Conservation (phyloP, 2,797 vertebrate genomes). For the Micromesistius poutassou region DNA sequence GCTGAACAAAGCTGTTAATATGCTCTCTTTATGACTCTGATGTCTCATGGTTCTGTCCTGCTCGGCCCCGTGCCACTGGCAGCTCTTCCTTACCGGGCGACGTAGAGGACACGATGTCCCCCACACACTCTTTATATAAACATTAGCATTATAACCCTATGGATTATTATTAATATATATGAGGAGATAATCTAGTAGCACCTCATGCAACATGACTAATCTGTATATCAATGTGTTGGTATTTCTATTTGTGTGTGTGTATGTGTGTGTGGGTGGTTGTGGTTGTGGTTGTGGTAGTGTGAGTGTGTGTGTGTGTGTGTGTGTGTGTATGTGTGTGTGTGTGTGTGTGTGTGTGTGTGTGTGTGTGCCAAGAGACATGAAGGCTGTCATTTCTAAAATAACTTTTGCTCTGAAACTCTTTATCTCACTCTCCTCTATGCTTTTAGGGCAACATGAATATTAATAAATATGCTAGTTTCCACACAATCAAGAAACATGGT, state of each 20-base stretch:
- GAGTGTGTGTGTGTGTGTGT: not conserved
- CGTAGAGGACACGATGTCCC: no score
- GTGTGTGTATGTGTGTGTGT: not conserved
- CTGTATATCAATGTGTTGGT: not conserved
- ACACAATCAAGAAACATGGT: not conserved
- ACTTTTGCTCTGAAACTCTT: not conserved
- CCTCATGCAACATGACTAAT: no score
- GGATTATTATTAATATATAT: no score
- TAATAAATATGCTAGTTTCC: not conserved
- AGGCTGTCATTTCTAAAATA: not conserved
- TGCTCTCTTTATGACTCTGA: not conserved
- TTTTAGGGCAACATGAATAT: not conserved
- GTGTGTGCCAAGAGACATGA: not conserved
- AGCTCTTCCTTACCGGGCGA: no score
- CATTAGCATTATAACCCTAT: no score
- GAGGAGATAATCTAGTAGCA: no score
- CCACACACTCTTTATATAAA: no score
- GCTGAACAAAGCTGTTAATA: not conserved
- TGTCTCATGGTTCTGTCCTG: not conserved
- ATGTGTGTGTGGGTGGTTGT: not conserved
- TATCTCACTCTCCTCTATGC: not conserved
- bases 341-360: no score
- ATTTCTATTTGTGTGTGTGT: not conserved
- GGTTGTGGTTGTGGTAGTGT: not conserved
- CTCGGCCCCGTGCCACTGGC: not conserved